Evolutionary conservation across 2,113 vertebrate genomes (phyloP).

Genomic region (Empidonax traillii): DNA sequence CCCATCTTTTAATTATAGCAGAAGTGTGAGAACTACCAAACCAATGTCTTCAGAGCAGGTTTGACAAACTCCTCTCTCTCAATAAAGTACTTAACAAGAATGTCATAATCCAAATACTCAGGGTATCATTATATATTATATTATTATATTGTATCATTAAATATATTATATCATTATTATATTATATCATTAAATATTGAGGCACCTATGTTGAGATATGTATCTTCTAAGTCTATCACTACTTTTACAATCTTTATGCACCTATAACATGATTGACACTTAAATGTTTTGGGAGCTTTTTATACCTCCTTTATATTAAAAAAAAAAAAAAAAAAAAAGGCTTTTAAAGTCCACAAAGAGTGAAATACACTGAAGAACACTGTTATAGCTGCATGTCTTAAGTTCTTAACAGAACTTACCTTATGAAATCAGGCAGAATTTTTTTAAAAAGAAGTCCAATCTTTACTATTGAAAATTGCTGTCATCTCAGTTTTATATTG

Average conservation of each 20-base stretch:
- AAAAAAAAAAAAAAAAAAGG: neutral
- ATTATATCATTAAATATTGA: neutral
- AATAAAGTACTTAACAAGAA: neutral
- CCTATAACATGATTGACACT: neutral
- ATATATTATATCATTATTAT: neutral
- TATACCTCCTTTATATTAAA: neutral
- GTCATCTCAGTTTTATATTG: neutral
- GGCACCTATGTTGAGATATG: neutral
- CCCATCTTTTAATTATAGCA: neutral
- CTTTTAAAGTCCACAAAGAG: neutral
- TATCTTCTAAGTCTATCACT: neutral
- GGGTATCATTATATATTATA: neutral
- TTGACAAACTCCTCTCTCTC: neutral
- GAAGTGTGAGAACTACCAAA: neutral
- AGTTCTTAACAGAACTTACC: neutral
- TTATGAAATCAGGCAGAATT: neutral
- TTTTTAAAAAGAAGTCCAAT: neutral
- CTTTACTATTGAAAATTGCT: neutral
- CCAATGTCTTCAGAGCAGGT: neutral
- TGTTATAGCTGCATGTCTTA: neutral
- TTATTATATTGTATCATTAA: neutral
- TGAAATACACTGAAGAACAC: neutral
- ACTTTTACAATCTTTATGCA: neutral
- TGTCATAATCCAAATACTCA: neutral
- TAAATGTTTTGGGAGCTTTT: fast-evolving